phyloP scores from a whole-genome alignment of 1,140 invertebrate genomes.

The Drosophila serrata region DNA sequence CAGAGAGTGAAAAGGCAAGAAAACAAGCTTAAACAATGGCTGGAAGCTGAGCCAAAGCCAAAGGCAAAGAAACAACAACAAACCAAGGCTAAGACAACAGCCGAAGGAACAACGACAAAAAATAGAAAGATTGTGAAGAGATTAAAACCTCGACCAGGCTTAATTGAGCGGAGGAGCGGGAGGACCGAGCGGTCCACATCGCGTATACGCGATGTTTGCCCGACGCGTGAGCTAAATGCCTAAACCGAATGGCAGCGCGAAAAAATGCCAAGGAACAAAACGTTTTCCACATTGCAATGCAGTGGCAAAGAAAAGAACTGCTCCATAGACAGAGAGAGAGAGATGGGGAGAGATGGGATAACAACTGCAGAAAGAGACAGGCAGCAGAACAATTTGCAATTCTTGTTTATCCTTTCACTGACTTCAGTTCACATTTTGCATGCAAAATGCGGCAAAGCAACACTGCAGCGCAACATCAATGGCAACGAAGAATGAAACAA shows the following conservation, averaged over 20 bases:
- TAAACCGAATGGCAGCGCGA: conserved; percentile 33
- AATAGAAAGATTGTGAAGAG: conserved; percentile 52
- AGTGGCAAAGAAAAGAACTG: conserved; percentile 32
- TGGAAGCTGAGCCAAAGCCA: conserved; percentile 28
- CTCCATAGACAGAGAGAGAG: conserved; percentile 3
- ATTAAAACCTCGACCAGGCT: conserved; percentile 69
- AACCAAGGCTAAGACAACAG: conserved; percentile 49
- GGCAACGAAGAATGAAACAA: conserved; percentile 17
- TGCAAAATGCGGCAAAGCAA: conserved; percentile 71
- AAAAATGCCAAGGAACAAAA: conserved; percentile 57
- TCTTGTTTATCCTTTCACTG: conserved; percentile 45
- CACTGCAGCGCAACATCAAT: conserved; percentile 37
- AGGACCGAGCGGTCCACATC: conserved; percentile 16
- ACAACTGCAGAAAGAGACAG: conserved; percentile 14
- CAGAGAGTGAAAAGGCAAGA: conserved; percentile 19
- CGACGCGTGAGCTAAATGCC: conserved; percentile 67
- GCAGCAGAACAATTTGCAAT: conserved; percentile 25
- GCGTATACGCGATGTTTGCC: conserved; percentile 57
- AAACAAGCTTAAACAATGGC: conserved; percentile 61
- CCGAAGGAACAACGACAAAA: conserved; percentile 13
- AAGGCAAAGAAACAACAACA: conserved; percentile 45
- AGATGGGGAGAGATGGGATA: background rate
- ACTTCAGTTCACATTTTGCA: conserved; percentile 64
- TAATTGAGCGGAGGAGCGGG: conserved; percentile 62
- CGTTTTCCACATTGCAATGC: conserved; percentile 56